Evolutionary conservation across 2,113 vertebrate species (phyloP).

Genomic region (Arenaria interpres): DNA sequence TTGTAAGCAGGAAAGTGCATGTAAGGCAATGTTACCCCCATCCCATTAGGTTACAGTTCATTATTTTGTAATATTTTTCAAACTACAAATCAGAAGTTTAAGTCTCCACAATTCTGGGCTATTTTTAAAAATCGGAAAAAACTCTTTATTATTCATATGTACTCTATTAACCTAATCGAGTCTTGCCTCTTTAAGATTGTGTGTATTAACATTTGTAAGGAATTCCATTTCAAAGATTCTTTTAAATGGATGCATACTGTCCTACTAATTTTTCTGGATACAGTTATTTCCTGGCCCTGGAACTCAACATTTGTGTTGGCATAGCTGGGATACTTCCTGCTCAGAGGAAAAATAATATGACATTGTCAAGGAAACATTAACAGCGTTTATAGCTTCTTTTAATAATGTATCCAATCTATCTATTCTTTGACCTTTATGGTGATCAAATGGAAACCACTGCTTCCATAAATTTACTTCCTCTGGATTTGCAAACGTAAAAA

Average conservation of each 20-base stretch:
- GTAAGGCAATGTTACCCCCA: background rate
- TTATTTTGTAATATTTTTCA: background rate
- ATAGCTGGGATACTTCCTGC: background rate
- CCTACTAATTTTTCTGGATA: background rate
- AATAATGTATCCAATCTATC: background rate
- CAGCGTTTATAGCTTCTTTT: slow-evolving; percentile 25
- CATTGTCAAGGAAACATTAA: slow-evolving; percentile 51
- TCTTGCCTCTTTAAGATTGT: background rate
- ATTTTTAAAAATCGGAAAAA: background rate
- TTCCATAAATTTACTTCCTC: background rate
- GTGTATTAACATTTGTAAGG: background rate
- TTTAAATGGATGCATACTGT: background rate
- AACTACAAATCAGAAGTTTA: background rate
- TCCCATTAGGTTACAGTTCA: background rate
- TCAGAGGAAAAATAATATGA: slow-evolving; percentile 9
- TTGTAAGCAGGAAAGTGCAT: background rate
- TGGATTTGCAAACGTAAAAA: background rate
- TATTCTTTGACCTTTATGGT: slow-evolving; percentile 19
- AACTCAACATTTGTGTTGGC: background rate
- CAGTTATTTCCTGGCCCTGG: background rate
- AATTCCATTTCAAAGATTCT: background rate
- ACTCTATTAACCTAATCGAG: background rate
- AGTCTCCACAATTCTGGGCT: background rate
- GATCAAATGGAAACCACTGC: background rate
- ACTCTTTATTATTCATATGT: background rate